Conservation (phyloP, 2,113 vertebrate genomes). For the human (Homo sapiens) region DNA sequence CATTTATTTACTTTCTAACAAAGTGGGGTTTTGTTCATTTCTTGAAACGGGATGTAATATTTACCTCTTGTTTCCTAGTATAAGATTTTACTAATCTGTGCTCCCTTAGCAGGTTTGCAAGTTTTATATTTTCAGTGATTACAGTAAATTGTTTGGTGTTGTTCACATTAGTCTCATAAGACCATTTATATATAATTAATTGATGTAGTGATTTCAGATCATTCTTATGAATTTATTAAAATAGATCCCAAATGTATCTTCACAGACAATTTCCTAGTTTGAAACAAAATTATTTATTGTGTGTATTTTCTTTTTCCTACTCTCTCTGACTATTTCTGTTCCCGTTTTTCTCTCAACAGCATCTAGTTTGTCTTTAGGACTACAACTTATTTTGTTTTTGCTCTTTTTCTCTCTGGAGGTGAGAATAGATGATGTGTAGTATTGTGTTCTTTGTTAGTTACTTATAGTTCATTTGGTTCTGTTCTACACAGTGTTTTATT, state of each 20-base stretch:
- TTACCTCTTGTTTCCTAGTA: neutral
- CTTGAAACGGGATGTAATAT: neutral
- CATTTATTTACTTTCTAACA: neutral
- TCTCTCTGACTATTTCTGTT: neutral
- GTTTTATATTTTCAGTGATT: neutral
- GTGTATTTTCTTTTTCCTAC: neutral
- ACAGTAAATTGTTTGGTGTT: neutral
- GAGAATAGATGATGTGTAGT: neutral
- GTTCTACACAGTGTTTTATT: neutral
- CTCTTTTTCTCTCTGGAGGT: neutral
- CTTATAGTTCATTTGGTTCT: neutral
- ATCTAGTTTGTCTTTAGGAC: neutral
- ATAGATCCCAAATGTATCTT: neutral
- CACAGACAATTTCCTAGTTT: neutral
- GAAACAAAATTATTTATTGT: neutral
- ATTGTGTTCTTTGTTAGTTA: neutral
- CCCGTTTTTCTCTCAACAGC: neutral
- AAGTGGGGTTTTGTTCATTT: neutral
- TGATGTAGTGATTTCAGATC: neutral
- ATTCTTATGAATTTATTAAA: neutral
- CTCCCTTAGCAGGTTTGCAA: neutral
- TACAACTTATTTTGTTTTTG: neutral
- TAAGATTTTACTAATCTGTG: conserved; percentile 1
- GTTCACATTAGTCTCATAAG: neutral
- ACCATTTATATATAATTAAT: neutral